Evolutionary conservation across 1,140 invertebrate species (phyloP), one percentile per base, ranked within the genome.

Genomic region (Caenorhabditis remanei): DNA sequence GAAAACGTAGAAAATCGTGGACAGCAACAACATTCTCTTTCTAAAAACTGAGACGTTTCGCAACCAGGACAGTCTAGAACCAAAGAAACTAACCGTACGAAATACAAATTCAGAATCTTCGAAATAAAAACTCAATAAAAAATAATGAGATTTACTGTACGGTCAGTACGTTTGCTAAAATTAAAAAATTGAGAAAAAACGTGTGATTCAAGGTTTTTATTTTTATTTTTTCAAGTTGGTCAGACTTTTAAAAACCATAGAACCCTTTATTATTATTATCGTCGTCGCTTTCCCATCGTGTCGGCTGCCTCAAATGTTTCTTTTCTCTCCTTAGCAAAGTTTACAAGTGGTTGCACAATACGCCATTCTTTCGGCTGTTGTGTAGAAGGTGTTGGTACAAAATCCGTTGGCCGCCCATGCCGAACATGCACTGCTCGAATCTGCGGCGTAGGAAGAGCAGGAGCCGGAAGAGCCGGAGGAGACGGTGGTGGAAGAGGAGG

Each of bases 11-110:
- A 79, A 50, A 79, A 79, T 32, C 71, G 71, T 24, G 24, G 71
- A 48, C 43, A 71, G 6, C 43, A 50, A n/a, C 71, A 79, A 41
- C 71, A 79, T 79, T 79, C 19, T 79, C 71, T 79, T 50, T 79
- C 71, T 79, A 11, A 46, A 46, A 71, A n/a, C n/a, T n/a, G n/a
- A n/a, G n/a, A n/a, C n/a, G n/a, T n/a, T n/a, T n/a, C n/a, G n/a
- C n/a, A n/a, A n/a, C n/a, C n/a, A n/a, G n/a, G n/a, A n/a, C n/a
- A n/a, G n/a, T n/a, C n/a, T n/a, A n/a, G n/a, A n/a, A n/a, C n/a
- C n/a, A n/a, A n/a, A n/a, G 32, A 65, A 41, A 32, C 32, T 32
- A 32, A 32, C 32, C 32, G 32, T n/a, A n/a, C n/a, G n/a, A n/a
- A 32, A 32, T 32, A 32, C 32, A 32, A 32, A 32, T 32, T 32